Conservation (phyloP, 1,140 invertebrate species). For the Hypothenemus hampei region DNA sequence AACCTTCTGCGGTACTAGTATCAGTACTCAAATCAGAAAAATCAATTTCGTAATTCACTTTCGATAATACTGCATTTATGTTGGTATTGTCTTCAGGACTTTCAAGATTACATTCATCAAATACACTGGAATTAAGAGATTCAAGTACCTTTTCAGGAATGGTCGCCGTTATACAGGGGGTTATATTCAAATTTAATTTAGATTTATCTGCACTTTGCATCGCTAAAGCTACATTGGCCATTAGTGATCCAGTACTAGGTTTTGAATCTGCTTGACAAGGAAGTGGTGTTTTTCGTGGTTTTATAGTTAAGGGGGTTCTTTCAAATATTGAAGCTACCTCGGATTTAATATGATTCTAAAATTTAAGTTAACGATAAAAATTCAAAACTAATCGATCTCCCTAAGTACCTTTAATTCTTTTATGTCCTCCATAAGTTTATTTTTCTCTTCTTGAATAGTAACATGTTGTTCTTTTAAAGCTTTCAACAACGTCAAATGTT, state of each 20-base stretch:
- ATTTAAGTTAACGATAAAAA: slow-evolving; percentile 28
- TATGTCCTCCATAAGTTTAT: slow-evolving; percentile 61
- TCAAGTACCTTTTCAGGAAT: background rate
- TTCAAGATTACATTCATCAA: slow-evolving; percentile 36
- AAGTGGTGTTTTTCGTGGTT: slow-evolving; percentile 62
- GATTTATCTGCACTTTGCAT: slow-evolving; percentile 44
- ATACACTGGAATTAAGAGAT: slow-evolving; percentile 31
- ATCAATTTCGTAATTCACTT: slow-evolving; percentile 69
- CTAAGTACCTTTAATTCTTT: slow-evolving; percentile 56
- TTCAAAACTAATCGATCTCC: background rate
- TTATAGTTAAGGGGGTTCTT: slow-evolving; percentile 66
- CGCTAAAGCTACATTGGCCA: slow-evolving; percentile 35
- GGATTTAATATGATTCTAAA: slow-evolving; percentile 61
- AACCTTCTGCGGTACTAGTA: slow-evolving; percentile 59
- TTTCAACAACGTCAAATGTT: slow-evolving; percentile 63
- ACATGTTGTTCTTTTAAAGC: slow-evolving; percentile 58
- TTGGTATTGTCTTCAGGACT: slow-evolving; percentile 56
- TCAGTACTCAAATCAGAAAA: slow-evolving; percentile 64
- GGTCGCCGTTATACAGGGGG: slow-evolving; percentile 29
- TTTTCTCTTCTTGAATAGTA: slow-evolving; percentile 54
- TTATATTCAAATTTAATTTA: slow-evolving; percentile 37
- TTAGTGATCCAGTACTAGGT: slow-evolving; percentile 41
- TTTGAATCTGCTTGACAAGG: slow-evolving; percentile 53
- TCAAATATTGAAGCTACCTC: slow-evolving; percentile 61
- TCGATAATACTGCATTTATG: slow-evolving; percentile 57